These are phyloP conservation scores for Pachydiplax longipennis DNA, from an alignment of 2,888 invertebrate species.

Conservation along the genomic window DNA sequence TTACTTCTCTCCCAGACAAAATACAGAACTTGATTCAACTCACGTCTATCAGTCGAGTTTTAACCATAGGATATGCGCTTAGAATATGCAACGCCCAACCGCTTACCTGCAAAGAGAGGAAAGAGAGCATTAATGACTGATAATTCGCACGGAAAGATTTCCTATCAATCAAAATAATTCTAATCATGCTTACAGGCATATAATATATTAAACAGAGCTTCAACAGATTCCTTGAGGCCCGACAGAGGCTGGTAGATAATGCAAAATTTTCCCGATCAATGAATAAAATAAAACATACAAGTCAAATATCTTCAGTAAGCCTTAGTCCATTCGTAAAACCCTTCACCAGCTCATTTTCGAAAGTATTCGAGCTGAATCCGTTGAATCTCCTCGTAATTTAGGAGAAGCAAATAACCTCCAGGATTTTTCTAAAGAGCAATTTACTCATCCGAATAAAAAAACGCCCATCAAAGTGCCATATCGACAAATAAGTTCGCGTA, in stretches of 20 bases:
- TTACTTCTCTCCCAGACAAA: not conserved
- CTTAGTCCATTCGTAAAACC: too few species aligned
- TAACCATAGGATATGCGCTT: not conserved
- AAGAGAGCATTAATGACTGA: not conserved
- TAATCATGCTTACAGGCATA: too few species aligned
- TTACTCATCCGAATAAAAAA: not conserved
- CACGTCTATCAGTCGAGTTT: not conserved
- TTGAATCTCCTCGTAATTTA: not conserved
- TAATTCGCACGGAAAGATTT: too few species aligned
- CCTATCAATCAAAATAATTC: too few species aligned
- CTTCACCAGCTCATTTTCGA: too few species aligned
- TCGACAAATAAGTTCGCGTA: not conserved
- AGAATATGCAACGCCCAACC: not conserved
- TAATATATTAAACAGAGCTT: too few species aligned
- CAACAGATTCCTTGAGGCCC: too few species aligned
- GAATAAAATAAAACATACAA: too few species aligned
- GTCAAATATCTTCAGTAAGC: too few species aligned
- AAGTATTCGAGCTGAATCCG: too few species aligned
- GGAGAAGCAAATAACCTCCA: not conserved
- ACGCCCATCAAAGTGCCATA: not conserved
- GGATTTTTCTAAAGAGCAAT: not conserved
- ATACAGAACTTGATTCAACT: not conserved
- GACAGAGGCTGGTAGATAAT: too few species aligned
- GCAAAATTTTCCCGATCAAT: too few species aligned
- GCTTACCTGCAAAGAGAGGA: not conserved